Base-by-base conservation (phyloP, 2,113 vertebrate genomes). In the Chaetorhynchus papuensis region DNA sequence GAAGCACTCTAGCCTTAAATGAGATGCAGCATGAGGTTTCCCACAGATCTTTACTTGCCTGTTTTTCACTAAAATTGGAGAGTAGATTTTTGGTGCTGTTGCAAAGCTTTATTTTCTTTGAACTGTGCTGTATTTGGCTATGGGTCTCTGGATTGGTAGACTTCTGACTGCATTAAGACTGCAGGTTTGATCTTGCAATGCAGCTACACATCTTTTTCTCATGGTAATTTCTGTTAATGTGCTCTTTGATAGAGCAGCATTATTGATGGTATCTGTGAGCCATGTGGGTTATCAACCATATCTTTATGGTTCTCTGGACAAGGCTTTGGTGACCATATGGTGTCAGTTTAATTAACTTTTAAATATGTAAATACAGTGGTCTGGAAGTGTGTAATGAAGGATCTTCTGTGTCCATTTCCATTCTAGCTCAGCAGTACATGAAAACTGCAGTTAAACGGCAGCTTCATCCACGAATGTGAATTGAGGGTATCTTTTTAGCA, bases 11-110 rank as follows among this genome's bases (percentile, higher is more conserved):
- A 74, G 59, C 70, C 87, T 89, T 83, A 91, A 95, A 96, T 87
- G 87, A 95, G 78, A 80, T 96, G 82, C 87, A 88, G 74, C 63
- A 65, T 79, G 95, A 94, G 84, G 59, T 93, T 96, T 89, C 74
- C 89, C 68, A 72, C 70, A 79, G 87, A 95, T 79, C 61, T 44
- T 76, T 56, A 26, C 74, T 85, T 93, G 81, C 87, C 77, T 76
- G 19, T 45, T 93, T 89, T 85, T 91, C 93, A 72, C 81, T 91
- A 65, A 82, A 94, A 74, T 82, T 65, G 65, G 66, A 89, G 87
- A 61, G 8, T n/a, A 22, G 69, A 50, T 85, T 95, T 92, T 83
- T 71, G 35, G 39, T 76, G 42, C 82, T 88, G 69, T 78, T 90
- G 49, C 78, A 91, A 72, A 72, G 61, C 57, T 85, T 91, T 76